Conservation (phyloP, 2,888 invertebrate genomes). For the Papilio protenor region DNA sequence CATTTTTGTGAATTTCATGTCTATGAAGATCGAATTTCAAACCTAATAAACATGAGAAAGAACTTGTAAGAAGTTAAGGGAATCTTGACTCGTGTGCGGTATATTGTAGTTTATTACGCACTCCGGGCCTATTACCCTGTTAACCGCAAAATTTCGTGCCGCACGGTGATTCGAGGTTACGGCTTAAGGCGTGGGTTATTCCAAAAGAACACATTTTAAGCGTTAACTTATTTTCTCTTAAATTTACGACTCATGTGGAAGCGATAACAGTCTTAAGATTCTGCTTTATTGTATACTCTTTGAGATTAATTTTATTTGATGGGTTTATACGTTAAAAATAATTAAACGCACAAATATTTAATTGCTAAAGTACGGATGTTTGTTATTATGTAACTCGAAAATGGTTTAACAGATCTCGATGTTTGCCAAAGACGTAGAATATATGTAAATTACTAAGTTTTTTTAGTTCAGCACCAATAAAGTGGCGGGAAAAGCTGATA, state of each 20-base stretch:
- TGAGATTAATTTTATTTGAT: neutral
- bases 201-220: neutral
- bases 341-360: too few species aligned
- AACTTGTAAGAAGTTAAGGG: neutral
- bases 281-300: neutral
- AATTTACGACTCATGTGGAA: neutral
- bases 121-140: conserved; percentile 8
- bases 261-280: neutral
- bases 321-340: too few species aligned
- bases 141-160: conserved; percentile 25
- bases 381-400: too few species aligned
- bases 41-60: neutral
- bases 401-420: too few species aligned
- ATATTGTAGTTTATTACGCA: conserved; percentile 18
- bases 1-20: neutral
- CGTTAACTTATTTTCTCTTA: conserved; percentile 3
- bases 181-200: conserved; percentile 1
- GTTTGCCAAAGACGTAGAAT: too few species aligned
- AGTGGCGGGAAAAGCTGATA: too few species aligned
- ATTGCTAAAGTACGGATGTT: too few species aligned
- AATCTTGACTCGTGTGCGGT: neutral
- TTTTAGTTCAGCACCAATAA: too few species aligned
- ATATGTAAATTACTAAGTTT: too few species aligned
- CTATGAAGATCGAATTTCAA: neutral
- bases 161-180: conserved; percentile 11